Percentiles rank a stretch among this genome's conserved stretches.
phyloP scores from a whole-genome alignment of 2,113 vertebrate species.

The Corythoichthys intestinalis region DNA sequence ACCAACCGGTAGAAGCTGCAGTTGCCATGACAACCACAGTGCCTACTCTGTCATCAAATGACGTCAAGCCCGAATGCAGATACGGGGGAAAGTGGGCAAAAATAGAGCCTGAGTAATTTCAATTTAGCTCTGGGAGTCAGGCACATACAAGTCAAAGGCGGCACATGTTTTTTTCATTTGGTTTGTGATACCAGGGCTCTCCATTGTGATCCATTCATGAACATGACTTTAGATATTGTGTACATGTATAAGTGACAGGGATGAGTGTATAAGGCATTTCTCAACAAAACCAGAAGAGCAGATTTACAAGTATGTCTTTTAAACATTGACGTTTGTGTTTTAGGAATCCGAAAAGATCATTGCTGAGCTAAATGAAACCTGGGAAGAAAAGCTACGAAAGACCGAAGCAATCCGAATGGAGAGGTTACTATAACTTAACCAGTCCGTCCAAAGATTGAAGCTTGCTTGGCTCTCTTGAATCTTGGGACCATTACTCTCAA shows the following conservation, averaged over 20 bases:
- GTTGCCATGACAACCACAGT: constrained; percentile 75
- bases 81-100: constrained; percentile 45
- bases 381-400: constrained; percentile 90
- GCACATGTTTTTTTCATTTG: neutral
- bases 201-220: neutral
- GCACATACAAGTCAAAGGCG: neutral
- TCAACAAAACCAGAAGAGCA: constrained; percentile 19
- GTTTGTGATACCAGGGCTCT: neutral
- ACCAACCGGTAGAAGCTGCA: constrained; percentile 47
- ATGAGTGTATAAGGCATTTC: neutral
- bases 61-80: constrained; percentile 67
- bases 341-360: constrained; percentile 99
- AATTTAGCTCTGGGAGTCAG: constrained; percentile 26
- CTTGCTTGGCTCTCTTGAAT: neutral
- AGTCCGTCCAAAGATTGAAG: neutral
- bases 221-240: neutral
- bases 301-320: neutral
- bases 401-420: constrained; percentile 98
- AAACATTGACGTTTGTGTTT: constrained; percentile 12
- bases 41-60: constrained; percentile 60
- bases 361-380: constrained; percentile 90
- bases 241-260: neutral
- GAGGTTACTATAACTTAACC: constrained; percentile 74
- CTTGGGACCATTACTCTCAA: neutral
- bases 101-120: constrained; percentile 52